Conservation (phyloP, 1,140 invertebrate species). For the Drosophila santomea region DNA sequence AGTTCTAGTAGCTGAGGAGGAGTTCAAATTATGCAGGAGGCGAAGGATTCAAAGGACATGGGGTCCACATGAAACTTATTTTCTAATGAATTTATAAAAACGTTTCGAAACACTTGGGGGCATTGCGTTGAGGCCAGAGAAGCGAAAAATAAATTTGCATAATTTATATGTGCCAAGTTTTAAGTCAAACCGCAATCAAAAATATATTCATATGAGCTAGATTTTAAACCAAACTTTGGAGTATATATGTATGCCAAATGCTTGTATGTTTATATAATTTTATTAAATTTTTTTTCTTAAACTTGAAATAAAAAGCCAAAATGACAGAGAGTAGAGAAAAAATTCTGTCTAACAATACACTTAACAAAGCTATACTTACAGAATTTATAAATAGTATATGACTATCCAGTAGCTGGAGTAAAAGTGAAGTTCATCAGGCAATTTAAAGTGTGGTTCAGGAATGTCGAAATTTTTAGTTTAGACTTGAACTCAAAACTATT, state of each 20-base stretch:
- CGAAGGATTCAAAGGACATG: background rate
- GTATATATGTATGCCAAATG: slow-evolving; percentile 1
- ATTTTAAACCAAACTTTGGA: slow-evolving; percentile 16
- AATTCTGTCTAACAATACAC: no score
- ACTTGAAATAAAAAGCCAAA: background rate
- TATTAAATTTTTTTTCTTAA: no score
- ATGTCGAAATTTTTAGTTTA: no score
- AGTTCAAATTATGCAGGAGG: slow-evolving; percentile 58
- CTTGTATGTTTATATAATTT: background rate
- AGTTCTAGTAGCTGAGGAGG: slow-evolving; percentile 20
- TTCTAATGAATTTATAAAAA: slow-evolving; percentile 78
- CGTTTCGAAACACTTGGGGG: slow-evolving; percentile 68
- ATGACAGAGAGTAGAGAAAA: background rate
- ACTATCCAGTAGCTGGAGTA: no score
- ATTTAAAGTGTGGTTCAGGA: no score
- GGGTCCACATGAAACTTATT: slow-evolving; percentile 39
- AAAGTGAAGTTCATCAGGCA: no score
- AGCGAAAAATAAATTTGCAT: slow-evolving; percentile 67
- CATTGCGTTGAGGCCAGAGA: slow-evolving; percentile 46
- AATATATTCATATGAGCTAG: slow-evolving; percentile 25
- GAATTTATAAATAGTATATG: no score
- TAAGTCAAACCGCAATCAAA: slow-evolving; percentile 3
- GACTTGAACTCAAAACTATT: no score
- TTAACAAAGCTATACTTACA: no score
- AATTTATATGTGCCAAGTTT: slow-evolving; percentile 60